Base-by-base conservation (phyloP, 1,140 invertebrate species). In the Drosophila guanche region DNA sequence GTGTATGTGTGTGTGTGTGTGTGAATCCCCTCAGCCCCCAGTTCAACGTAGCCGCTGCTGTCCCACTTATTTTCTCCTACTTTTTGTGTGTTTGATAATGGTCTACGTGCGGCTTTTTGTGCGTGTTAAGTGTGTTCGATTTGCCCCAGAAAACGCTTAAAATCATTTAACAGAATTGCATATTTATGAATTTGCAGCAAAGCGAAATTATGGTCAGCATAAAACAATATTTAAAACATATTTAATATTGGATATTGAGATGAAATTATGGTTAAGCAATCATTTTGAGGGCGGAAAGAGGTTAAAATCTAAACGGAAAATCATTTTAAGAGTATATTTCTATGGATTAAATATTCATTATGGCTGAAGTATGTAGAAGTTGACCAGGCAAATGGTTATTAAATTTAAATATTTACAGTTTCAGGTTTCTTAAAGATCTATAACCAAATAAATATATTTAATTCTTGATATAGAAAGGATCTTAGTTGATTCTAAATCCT, bases 121-220 rank as follows among this genome's bases (percentile, higher is more conserved):
- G 55, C 72, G 61, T 29, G 37, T 52, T 66, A 56, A 67, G 14
- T 59, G 25, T 47, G 43, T 59, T 66, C 43, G 58, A 43, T 61
- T 67, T 29, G 56, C 48, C 50, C 43, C 41, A 58, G 16, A 42
- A 75, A 66, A 61, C 53, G 58, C 54, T 37, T 56, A 59, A 63
- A 77, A 81, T 67, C 68, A 74, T 73, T 77, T 63, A 54, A 67
- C 54, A 50, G 70, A 76, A 73, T 65, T 79, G 72, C 78, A 81
- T 79, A 68, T 76, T 69, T 70, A 68, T 74, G 62, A 75, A 37
- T 70, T 61, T 14, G 4, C 23, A n/a, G n/a, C 25, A 12, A 14
- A 51, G 61, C 8, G 14, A 50, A 59, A 53, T 20, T 33, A 5
- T 14, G 42, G 42, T 27, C 1, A 45, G 45, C 41, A 63, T 37